phyloP scores from a whole-genome alignment of 2,797 vertebrate genomes.

The Hypotaenidia philippensis region DNA sequence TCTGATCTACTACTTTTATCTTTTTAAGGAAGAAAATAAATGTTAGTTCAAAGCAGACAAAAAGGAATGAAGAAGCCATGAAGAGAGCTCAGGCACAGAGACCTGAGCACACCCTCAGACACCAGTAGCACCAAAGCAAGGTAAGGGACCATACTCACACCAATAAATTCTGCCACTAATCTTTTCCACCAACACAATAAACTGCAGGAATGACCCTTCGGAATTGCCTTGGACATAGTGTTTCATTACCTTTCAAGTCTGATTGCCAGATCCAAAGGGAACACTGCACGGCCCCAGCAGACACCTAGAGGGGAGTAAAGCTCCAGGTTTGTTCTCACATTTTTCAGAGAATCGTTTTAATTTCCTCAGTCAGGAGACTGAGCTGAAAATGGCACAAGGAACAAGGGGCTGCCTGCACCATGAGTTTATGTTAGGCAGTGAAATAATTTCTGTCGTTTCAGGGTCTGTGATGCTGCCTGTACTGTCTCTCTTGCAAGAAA shows the following conservation, averaged over 20 bases:
- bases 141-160: rapidly evolving
- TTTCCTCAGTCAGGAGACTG: rapidly evolving
- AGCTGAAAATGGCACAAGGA: neutral
- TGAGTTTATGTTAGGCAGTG: rapidly evolving
- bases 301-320: neutral
- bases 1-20: neutral
- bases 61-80: neutral
- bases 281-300: neutral
- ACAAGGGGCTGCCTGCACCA: rapidly evolving
- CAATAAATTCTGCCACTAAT: neutral
- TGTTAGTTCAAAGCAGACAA: neutral
- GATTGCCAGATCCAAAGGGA: neutral
- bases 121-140: neutral
- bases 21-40: neutral
- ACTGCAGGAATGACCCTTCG: neutral
- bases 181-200: neutral
- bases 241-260: neutral
- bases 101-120: neutral
- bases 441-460: neutral
- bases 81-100: neutral
- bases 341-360: neutral
- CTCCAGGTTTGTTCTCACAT: neutral
- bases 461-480: neutral
- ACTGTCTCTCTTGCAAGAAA: neutral
- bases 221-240: neutral